These are phyloP conservation scores for Amblyjoppa fuscipennis DNA, from an alignment of 2,888 invertebrate genomes.

Conservation along the genomic window DNA sequence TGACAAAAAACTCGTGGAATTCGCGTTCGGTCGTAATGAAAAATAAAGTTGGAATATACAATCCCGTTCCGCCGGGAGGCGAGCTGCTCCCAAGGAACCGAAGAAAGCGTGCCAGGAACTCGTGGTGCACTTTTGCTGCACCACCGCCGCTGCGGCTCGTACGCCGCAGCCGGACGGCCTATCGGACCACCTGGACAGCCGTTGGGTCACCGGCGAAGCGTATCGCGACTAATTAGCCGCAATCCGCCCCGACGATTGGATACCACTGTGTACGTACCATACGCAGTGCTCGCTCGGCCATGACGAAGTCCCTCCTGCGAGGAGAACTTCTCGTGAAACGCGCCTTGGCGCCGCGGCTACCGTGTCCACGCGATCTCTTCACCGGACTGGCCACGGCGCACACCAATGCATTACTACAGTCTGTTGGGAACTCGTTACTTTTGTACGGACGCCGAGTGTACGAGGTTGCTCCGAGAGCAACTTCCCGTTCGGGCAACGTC, in stretches of 20 bases:
- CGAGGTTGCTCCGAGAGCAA: constrained; percentile 21
- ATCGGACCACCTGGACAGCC: constrained; percentile 76
- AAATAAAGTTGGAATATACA: constrained; percentile 49
- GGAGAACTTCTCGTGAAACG: constrained; percentile 61
- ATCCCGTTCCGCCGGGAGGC: constrained; percentile 14
- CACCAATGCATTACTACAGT: constrained; percentile 1
- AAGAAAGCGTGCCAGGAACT: constrained; percentile 57
- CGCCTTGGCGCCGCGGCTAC: constrained; percentile 46
- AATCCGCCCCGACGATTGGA: constrained; percentile 78
- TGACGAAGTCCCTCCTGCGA: constrained; percentile 79
- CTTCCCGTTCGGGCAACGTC: constrained; percentile 19
- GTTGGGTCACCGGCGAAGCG: constrained; percentile 72
- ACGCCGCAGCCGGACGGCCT: constrained; percentile 42
- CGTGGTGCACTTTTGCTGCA: constrained; percentile 44
- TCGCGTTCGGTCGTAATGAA: constrained; percentile 48
- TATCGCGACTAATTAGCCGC: constrained; percentile 80
- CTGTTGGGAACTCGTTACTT: constrained; percentile 26
- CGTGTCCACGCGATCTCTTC: constrained; percentile 27
- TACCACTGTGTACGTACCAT: constrained; percentile 64
- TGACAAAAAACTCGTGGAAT: constrained; percentile 65
- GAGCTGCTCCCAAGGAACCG: constrained; percentile 10
- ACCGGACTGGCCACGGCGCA: neutral
- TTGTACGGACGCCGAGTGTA: constrained; percentile 11
- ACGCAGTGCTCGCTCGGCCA: constrained; percentile 73
- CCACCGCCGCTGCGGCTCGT: constrained; percentile 23